phyloP scores from a whole-genome alignment of 2,113 vertebrate species.

The Phylloscopus trochiloides region DNA sequence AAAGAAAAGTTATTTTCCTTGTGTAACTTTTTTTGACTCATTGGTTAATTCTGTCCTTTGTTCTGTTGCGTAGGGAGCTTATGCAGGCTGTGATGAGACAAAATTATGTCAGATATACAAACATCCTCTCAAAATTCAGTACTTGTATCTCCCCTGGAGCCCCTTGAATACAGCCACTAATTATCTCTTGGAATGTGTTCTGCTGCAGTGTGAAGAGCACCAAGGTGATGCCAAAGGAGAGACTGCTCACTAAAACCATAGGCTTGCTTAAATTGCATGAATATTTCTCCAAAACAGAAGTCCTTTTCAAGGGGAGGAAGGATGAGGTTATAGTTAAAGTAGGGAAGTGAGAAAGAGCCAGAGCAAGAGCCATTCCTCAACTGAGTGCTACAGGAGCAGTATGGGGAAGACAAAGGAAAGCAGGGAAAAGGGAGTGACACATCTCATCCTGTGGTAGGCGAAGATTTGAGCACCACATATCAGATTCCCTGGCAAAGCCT shows the following conservation, averaged over 20 bases:
- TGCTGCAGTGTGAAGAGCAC: neutral
- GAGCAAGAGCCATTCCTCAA: neutral
- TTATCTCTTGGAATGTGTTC: neutral
- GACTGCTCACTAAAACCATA: neutral
- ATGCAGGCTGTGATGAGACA: neutral
- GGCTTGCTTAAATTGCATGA: neutral
- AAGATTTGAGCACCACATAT: neutral
- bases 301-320: neutral
- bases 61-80: neutral
- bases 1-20: constrained; percentile 14
- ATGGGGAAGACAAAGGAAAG: neutral
- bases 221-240: neutral
- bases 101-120: constrained; percentile 1
- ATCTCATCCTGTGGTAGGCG: accelerated
- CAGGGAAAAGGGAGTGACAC: neutral
- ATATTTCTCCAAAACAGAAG: neutral
- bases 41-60: constrained; percentile 2
- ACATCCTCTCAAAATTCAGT: constrained; percentile 23
- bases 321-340: neutral
- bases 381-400: neutral
- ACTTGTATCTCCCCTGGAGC: neutral
- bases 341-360: neutral
- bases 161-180: neutral
- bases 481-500: neutral
- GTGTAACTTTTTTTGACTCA: neutral